Conservation (phyloP, 2,113 vertebrate species). For the Rattus norvegicus region DNA sequence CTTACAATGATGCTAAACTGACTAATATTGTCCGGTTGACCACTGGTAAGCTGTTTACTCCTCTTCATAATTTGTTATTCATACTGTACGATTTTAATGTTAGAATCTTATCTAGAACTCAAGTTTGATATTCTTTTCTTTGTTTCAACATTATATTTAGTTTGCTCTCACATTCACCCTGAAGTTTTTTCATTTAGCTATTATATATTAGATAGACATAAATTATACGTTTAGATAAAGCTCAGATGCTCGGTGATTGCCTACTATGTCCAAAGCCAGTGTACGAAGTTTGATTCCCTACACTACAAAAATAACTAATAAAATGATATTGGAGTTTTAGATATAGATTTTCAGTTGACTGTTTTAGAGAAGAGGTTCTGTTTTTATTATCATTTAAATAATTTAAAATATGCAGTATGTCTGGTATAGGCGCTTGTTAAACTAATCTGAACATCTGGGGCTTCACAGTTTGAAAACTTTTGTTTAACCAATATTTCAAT, state of each 20-base stretch:
- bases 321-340: not conserved
- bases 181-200: not conserved
- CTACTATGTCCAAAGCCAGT: not conserved
- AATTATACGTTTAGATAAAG: not conserved
- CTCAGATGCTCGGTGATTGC: not conserved
- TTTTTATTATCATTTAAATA: not conserved
- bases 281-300: not conserved
- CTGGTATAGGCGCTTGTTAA: not conserved
- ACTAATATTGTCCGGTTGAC: not conserved
- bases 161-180: not conserved
- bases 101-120: not conserved
- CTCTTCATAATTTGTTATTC: not conserved
- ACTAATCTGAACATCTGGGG: not conserved
- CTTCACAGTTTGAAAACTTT: not conserved
- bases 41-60: not conserved
- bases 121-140: not conserved
- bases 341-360: not conserved
- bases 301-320: not conserved
- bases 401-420: not conserved
- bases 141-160: not conserved
- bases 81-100: not conserved
- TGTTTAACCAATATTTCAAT: not conserved
- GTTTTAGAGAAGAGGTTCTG: not conserved
- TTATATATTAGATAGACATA: not conserved
- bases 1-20: not conserved